phyloP scores from a whole-genome alignment of 2,113 vertebrate species.

The Lontra canadensis region DNA sequence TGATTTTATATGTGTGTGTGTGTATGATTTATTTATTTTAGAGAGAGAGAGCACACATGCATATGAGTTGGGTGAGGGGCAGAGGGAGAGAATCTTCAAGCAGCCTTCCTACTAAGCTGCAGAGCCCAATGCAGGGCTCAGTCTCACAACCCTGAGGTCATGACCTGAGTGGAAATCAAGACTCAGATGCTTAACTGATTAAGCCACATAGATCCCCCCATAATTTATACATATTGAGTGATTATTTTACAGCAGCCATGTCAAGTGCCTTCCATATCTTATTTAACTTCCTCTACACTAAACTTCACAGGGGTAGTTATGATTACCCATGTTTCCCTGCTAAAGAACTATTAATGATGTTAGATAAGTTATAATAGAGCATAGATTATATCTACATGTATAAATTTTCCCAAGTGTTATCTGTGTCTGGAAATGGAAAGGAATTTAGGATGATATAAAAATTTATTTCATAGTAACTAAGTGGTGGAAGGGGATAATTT shows the following conservation, averaged over 20 bases:
- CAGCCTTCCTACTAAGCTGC: neutral
- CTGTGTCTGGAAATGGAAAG: neutral
- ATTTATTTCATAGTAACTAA: neutral
- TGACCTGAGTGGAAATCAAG: neutral
- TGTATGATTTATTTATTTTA: neutral
- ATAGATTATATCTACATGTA: neutral
- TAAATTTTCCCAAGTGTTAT: neutral
- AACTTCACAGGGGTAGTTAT: neutral
- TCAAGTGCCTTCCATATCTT: neutral
- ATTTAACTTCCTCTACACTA: neutral
- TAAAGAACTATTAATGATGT: neutral
- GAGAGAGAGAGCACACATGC: neutral
- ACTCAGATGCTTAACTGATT: neutral
- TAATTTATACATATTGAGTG: neutral
- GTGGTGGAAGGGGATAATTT: neutral
- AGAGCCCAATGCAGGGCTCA: neutral
- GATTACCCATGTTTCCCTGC: neutral
- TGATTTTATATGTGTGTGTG: too few relatives aligned
- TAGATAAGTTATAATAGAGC: neutral
- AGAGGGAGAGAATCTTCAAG: neutral
- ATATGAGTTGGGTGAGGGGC: neutral
- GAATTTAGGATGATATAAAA: neutral
- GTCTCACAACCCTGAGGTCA: neutral
- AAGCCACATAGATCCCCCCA: neutral
- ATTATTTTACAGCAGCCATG: neutral